A percentile compares a stretch with the other conserved stretches of the same genome.
These are phyloP conservation scores for Nasonia longicornis DNA, from an alignment of 1,140 invertebrate genomes.

Conservation along the genomic window DNA sequence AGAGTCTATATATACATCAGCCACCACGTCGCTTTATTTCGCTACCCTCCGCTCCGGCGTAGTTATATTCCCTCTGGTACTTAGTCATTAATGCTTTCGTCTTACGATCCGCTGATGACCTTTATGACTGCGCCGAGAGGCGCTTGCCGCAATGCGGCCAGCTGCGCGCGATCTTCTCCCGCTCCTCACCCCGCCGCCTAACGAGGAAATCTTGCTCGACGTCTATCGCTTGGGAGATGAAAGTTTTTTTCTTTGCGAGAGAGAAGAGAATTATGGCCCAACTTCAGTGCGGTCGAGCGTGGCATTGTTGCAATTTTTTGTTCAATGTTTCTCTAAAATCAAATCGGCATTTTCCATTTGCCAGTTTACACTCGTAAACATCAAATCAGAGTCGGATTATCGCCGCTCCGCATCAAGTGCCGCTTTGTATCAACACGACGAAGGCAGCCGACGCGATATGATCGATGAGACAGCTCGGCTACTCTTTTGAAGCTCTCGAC, in stretches of 20 bases:
- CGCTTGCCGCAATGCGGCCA: not conserved
- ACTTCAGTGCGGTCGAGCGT: not conserved
- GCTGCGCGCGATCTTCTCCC: not conserved
- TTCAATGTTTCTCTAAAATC: not conserved
- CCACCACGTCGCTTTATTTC: not conserved
- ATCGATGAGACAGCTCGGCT: constrained; percentile 46
- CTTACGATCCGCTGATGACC: constrained; percentile 45
- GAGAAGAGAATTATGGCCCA: not conserved
- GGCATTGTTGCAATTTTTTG: not conserved
- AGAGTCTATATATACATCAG: not conserved
- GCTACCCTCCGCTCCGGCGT: not conserved
- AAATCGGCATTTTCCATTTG: no score
- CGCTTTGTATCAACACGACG: not conserved
- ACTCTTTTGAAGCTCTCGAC: not conserved
- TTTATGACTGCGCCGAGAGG: constrained; percentile 4
- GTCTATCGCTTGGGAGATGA: not conserved
- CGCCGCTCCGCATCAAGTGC: not conserved
- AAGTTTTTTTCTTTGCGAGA: not conserved
- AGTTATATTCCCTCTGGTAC: constrained; percentile 44
- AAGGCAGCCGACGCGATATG: constrained; percentile 44
- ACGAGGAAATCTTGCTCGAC: constrained; percentile 10
- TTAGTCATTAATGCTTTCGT: constrained; percentile 47
- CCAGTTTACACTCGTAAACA: no score
- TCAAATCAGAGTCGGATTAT: no score
- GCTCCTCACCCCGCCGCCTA: not conserved